Evolutionary conservation across 2,888 invertebrate genomes (phyloP).

Genomic region (Drosophila fulvimacula): DNA sequence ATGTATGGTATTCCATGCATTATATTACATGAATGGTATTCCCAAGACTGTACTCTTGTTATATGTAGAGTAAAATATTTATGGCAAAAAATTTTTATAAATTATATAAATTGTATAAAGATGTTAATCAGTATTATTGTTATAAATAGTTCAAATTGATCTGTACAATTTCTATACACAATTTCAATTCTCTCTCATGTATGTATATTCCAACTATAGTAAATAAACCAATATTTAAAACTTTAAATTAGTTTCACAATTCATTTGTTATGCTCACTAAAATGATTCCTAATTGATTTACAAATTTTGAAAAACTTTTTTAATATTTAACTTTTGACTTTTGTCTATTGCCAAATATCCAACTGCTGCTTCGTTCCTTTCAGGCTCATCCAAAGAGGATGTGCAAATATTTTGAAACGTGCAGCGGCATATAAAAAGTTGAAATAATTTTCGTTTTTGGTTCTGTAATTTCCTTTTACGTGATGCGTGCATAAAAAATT

Average conservation of each 20-base stretch:
- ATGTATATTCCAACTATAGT: neutral
- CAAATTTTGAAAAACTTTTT: neutral
- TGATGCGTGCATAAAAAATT: constrained; percentile 52
- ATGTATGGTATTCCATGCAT: too few relatives aligned
- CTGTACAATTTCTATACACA: neutral
- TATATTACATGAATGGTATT: too few relatives aligned
- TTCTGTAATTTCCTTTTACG: constrained; percentile 24
- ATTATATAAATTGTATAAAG: too few relatives aligned
- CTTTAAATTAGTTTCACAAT: neutral
- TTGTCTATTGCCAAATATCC: constrained; percentile 13
- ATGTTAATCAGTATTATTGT: neutral
- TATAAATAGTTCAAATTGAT: neutral
- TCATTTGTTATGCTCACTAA: neutral
- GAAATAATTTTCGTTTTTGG: constrained; percentile 22
- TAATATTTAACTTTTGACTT: constrained; percentile 43
- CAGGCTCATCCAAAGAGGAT: neutral
- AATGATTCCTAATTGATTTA: constrained; percentile 36
- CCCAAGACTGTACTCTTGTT: too few relatives aligned
- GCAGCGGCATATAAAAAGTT: constrained; percentile 48
- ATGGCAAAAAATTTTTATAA: too few relatives aligned
- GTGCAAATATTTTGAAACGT: constrained; percentile 51
- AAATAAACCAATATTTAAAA: neutral
- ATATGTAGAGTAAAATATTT: too few relatives aligned
- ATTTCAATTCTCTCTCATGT: neutral
- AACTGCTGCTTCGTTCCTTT: neutral